Percentiles rank a stretch among this genome's conserved stretches.
Evolutionary conservation across 2,797 vertebrate genomes (phyloP).

Genomic region (Antrozous pallidus): DNA sequence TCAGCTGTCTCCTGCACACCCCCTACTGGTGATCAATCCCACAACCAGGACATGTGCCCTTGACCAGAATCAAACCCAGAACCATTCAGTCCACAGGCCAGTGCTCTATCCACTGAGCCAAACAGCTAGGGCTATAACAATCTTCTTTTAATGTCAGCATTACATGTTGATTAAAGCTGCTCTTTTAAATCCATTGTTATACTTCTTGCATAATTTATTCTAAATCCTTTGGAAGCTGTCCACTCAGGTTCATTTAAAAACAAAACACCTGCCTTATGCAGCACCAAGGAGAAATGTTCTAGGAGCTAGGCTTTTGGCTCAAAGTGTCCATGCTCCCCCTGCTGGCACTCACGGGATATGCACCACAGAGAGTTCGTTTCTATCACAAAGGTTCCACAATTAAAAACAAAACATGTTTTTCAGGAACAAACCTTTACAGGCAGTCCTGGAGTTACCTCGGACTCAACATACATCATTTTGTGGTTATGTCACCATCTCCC

Average conservation of each 20-base stretch:
- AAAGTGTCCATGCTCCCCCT: neutral
- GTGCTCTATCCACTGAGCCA: too few relatives aligned
- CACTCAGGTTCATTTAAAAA: neutral
- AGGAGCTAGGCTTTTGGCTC: neutral
- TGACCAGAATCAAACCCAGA: too few relatives aligned
- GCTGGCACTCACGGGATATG: neutral
- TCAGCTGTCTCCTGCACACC: too few relatives aligned
- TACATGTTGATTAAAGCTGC: neutral
- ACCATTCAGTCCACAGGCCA: too few relatives aligned
- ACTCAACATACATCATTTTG: too few relatives aligned
- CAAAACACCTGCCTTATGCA: neutral
- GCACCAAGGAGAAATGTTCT: neutral
- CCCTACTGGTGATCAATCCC: too few relatives aligned
- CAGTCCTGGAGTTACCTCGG: too few relatives aligned
- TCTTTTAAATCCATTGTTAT: conserved; percentile 6
- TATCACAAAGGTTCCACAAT: neutral
- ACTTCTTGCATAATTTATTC: neutral
- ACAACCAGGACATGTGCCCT: too few relatives aligned
- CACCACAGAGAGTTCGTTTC: neutral
- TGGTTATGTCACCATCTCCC: too few relatives aligned
- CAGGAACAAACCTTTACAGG: neutral
- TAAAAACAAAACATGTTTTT: neutral
- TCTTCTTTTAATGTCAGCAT: neutral
- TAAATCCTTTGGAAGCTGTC: conserved; percentile 14
- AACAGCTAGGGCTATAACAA: neutral